Evolutionary conservation across 2,888 invertebrate species (phyloP).

Genomic region (Yponomeuta sedellus): DNA sequence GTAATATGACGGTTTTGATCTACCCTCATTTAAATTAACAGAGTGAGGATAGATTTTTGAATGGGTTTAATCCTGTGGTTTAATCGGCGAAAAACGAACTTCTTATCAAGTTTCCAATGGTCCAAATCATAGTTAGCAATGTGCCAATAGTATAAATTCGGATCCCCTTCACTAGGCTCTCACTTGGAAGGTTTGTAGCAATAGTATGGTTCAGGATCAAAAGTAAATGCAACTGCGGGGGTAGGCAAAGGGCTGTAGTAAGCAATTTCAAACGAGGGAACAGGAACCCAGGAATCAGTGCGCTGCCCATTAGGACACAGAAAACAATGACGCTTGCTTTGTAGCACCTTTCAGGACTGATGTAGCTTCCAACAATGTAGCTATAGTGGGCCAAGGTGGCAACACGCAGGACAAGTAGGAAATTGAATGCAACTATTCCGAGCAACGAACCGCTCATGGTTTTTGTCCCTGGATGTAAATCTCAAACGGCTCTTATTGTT

Average conservation of each 20-base stretch:
- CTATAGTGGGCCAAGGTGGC: slow-evolving; percentile 51
- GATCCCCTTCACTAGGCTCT: slow-evolving; percentile 33
- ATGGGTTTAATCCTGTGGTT: too few relatives aligned
- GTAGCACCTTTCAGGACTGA: slow-evolving; percentile 34
- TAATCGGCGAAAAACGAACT: neutral
- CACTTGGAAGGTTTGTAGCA: slow-evolving; percentile 29
- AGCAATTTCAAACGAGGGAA: slow-evolving; percentile 38
- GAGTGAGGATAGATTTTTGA: too few relatives aligned
- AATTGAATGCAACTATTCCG: neutral
- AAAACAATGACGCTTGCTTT: slow-evolving; percentile 35
- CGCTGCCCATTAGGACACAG: slow-evolving; percentile 34
- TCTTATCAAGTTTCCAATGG: neutral
- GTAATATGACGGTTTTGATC: too few relatives aligned
- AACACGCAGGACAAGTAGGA: slow-evolving; percentile 38
- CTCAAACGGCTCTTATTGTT: too few relatives aligned
- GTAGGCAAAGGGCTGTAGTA: slow-evolving; percentile 41
- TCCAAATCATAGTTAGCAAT: neutral
- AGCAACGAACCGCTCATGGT: neutral
- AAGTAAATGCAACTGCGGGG: slow-evolving; percentile 50
- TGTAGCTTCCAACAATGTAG: slow-evolving; percentile 38
- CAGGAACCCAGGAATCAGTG: slow-evolving; percentile 36
- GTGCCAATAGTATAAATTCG: slow-evolving; percentile 36
- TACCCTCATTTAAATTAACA: too few relatives aligned
- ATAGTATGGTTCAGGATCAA: slow-evolving; percentile 37
- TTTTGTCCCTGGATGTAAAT: too few relatives aligned